phyloP scores from a whole-genome alignment of 2,888 invertebrate species.

The Boloria selene region DNA sequence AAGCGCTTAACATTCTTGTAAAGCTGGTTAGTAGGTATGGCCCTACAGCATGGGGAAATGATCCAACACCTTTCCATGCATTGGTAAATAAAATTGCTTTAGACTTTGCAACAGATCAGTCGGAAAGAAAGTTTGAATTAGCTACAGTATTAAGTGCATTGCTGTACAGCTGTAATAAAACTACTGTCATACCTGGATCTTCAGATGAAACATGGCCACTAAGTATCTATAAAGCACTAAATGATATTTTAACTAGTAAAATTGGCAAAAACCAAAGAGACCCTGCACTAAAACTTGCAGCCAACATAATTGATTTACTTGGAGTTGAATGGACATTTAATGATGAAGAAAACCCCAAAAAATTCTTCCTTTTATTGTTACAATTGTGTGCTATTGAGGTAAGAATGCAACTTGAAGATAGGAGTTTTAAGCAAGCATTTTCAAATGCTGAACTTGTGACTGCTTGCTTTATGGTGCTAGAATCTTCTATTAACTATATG shows the following conservation, averaged over 20 bases:
- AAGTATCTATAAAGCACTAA: conserved; percentile 90
- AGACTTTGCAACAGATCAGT: conserved; percentile 94
- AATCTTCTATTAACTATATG: conserved; percentile 90
- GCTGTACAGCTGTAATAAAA: conserved; percentile 87
- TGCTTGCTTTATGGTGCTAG: conserved; percentile 91
- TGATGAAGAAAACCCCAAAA: conserved; percentile 90
- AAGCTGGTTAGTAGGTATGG: conserved; percentile 88
- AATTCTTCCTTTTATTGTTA: conserved; percentile 90
- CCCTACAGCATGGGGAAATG: conserved; percentile 88
- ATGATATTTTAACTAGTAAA: conserved; percentile 92
- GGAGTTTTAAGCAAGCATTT: conserved; percentile 89
- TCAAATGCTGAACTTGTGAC: conserved; percentile 90
- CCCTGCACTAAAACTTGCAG: conserved; percentile 92
- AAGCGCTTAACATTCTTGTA: conserved; percentile 91
- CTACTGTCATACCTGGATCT: conserved; percentile 84
- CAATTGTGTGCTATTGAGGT: conserved; percentile 96
- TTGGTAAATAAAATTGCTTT: conserved; percentile 91
- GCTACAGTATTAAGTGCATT: conserved; percentile 90
- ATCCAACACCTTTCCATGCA: conserved; percentile 90
- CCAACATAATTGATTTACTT: conserved; percentile 89
- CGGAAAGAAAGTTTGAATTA: conserved; percentile 94
- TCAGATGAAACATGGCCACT: conserved; percentile 90
- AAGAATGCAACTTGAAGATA: conserved; percentile 95
- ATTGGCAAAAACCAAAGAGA: conserved; percentile 94
- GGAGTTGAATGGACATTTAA: conserved; percentile 93